Conservation (phyloP, 2,113 vertebrate species). For the Hyaena hyaena region DNA sequence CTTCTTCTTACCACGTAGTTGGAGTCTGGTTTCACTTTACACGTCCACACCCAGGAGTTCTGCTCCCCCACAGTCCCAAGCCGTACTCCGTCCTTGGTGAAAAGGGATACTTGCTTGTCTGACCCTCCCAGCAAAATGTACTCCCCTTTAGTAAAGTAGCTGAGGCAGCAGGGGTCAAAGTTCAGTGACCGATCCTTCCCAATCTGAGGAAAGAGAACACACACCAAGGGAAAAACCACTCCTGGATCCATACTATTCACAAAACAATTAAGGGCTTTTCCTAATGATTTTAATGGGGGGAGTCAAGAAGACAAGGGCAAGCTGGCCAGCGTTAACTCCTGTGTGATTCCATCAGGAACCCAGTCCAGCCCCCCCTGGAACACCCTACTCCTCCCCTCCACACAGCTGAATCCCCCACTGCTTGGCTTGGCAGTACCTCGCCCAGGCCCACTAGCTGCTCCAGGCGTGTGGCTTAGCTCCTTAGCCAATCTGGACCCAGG, state of each 20-base stretch:
- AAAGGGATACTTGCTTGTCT: slow-evolving; percentile 96
- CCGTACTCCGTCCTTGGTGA: slow-evolving; percentile 96
- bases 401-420: background rate
- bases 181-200: slow-evolving; percentile 94
- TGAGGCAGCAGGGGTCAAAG: slow-evolving; percentile 97
- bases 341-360: background rate
- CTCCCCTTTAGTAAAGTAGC: slow-evolving; percentile 97
- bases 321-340: background rate
- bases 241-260: background rate
- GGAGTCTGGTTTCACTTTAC: slow-evolving; percentile 96
- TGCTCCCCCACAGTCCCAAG: slow-evolving; percentile 95
- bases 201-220: slow-evolving; percentile 86
- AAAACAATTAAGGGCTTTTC: background rate
- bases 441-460: background rate
- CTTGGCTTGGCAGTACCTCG: background rate
- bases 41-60: slow-evolving; percentile 97
- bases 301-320: background rate
- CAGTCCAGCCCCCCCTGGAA: background rate
- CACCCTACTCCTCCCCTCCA: background rate
- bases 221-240: background rate
- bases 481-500: background rate
- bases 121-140: slow-evolving; percentile 97
- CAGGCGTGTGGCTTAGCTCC: background rate
- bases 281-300: background rate
- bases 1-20: slow-evolving; percentile 96